Evolutionary conservation across 2,888 invertebrate genomes (phyloP).

Genomic region (Rotaria macrura): DNA sequence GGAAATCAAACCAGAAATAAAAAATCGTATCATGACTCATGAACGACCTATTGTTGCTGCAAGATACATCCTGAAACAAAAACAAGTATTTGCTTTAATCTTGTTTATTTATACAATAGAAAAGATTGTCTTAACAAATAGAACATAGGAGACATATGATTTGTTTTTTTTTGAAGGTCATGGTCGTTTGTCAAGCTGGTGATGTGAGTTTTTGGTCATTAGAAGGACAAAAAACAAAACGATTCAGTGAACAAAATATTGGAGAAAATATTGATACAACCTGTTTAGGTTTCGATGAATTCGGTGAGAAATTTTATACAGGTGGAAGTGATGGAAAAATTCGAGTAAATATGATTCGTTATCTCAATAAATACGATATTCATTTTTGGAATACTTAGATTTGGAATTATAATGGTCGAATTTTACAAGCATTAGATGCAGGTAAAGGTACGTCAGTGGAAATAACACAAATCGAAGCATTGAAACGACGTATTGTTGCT

Average conservation of each 20-base stretch:
- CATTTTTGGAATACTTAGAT: slow-evolving; percentile 40
- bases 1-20: slow-evolving; percentile 48
- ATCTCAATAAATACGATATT: neutral
- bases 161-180: slow-evolving; percentile 39
- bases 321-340: slow-evolving; percentile 49
- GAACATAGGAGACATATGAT: too few relatives aligned
- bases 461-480: slow-evolving; percentile 44
- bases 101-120: too few relatives aligned
- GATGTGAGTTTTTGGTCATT: slow-evolving; percentile 48
- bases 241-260: slow-evolving; percentile 42
- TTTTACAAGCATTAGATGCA: slow-evolving; percentile 44
- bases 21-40: slow-evolving; percentile 46
- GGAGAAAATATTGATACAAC: slow-evolving; percentile 45
- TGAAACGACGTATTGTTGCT: slow-evolving; percentile 45
- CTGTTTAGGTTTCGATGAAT: slow-evolving; percentile 44
- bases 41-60: slow-evolving; percentile 47
- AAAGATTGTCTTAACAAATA: too few relatives aligned
- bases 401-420: slow-evolving; percentile 50
- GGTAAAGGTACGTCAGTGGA: slow-evolving; percentile 44
- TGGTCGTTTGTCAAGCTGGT: slow-evolving; percentile 47
- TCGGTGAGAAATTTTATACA: slow-evolving; percentile 44
- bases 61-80: slow-evolving; percentile 44
- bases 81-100: slow-evolving; percentile 44
- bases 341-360: slow-evolving; percentile 39
- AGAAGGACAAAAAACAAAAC: slow-evolving; percentile 50